A percentile compares a stretch with the other conserved stretches of the same genome.
These are phyloP conservation scores for Siphlonurus alternatus DNA, from an alignment of 2,888 invertebrate genomes.

Conservation along the genomic window DNA sequence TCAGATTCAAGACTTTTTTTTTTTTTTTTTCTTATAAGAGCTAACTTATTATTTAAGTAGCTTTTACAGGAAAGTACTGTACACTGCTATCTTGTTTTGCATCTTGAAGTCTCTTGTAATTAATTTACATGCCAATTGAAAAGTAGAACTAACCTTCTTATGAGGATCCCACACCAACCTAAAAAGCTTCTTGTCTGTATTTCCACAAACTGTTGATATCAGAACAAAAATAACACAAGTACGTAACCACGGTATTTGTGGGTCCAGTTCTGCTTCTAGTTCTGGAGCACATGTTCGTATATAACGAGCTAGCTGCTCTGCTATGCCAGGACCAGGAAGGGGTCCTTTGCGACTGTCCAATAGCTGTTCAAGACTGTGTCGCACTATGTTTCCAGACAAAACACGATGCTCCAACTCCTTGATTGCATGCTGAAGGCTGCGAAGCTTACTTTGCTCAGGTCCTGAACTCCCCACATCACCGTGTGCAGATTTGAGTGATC, in stretches of 20 bases:
- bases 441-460: background rate
- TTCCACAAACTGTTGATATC: constrained; percentile 53
- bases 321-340: constrained; percentile 24
- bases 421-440: background rate
- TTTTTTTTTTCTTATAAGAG: too few species aligned
- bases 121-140: background rate
- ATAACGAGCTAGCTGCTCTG: constrained; percentile 48
- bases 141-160: constrained; percentile 39
- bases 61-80: too few species aligned
- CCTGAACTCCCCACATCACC: constrained; percentile 32
- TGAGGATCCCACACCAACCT: constrained; percentile 57
- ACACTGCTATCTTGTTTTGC: too few species aligned
- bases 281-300: constrained; percentile 42
- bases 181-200: constrained; percentile 56
- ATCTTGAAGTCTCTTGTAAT: too few species aligned
- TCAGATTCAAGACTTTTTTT: too few species aligned
- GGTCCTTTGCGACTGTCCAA: constrained; percentile 14
- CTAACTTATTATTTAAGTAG: too few species aligned
- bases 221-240: constrained; percentile 50
- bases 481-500: constrained; percentile 49
- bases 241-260: constrained; percentile 36
- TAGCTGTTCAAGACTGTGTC: constrained; percentile 15
- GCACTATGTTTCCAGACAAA: constrained; percentile 2
- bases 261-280: constrained; percentile 37
- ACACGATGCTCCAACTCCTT: background rate